These are phyloP conservation scores for Eristalis tenax DNA, from an alignment of 2,888 invertebrate species.

Conservation along the genomic window DNA sequence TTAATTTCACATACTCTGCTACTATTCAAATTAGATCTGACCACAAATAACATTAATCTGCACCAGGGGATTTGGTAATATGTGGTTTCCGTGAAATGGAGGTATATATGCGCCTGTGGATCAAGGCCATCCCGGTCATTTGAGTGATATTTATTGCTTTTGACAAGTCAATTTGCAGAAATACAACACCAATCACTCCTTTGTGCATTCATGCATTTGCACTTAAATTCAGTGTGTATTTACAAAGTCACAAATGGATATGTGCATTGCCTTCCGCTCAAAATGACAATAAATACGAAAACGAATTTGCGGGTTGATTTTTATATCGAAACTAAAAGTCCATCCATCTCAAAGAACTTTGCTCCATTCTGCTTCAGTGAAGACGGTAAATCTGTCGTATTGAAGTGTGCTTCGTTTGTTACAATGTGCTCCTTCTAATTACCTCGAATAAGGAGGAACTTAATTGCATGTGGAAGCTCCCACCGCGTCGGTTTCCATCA, in stretches of 20 bases:
- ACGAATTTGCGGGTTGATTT: background rate
- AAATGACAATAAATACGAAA: background rate
- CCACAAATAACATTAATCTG: background rate
- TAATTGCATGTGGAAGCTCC: background rate
- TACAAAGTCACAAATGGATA: background rate
- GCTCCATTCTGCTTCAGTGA: constrained; percentile 23
- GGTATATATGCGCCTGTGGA: background rate
- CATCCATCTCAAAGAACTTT: constrained; percentile 28
- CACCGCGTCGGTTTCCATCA: background rate
- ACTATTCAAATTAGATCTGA: background rate
- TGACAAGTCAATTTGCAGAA: too few species aligned
- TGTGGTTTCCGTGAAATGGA: background rate
- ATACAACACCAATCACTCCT: too few species aligned
- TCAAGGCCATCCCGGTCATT: background rate
- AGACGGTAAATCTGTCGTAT: constrained; percentile 28
- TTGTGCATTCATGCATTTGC: too few species aligned
- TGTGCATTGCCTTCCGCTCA: background rate
- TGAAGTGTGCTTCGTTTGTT: constrained; percentile 25
- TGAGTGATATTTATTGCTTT: background rate
- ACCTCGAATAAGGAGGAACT: constrained; percentile 4
- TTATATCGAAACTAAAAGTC: background rate
- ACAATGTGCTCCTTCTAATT: constrained; percentile 28
- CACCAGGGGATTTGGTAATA: background rate
- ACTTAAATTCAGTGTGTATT: too few species aligned
- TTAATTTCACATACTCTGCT: background rate